Percentiles rank a stretch among this genome's conserved stretches.
Conservation (phyloP, 1,140 invertebrate species). For the Dreissena rostriformis region DNA sequence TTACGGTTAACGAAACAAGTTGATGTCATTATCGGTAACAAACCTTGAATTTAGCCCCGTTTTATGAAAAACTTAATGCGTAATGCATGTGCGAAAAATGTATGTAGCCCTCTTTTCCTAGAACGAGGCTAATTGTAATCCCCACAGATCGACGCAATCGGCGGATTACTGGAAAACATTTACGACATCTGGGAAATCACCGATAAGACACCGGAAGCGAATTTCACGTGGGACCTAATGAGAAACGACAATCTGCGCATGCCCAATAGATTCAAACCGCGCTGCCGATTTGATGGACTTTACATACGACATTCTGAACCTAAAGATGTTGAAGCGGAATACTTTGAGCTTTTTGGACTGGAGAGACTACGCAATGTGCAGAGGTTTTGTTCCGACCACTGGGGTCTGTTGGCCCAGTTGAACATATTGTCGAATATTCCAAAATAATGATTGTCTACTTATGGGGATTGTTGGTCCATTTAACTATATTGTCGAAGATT, state of each 20-base stretch:
- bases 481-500: no score
- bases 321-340: conserved; percentile 78
- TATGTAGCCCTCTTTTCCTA: no score
- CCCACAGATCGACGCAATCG: conserved; percentile 79
- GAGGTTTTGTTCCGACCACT: conserved; percentile 86
- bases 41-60: no score
- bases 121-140: no score
- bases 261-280: conserved; percentile 79
- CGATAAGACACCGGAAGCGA: conserved; percentile 83
- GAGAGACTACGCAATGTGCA: conserved; percentile 83
- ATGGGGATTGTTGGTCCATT: no score
- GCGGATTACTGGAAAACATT: conserved; percentile 81
- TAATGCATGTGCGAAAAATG: no score
- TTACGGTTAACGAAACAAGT: no score
- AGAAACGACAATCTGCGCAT: conserved; percentile 83
- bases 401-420: conserved; percentile 83
- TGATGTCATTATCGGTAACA: no score
- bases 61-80: no score
- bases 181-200: conserved; percentile 84
- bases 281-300: conserved; percentile 84
- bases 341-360: conserved; percentile 85
- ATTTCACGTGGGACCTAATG: conserved; percentile 85
- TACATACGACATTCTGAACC: conserved; percentile 80
- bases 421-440: conserved; percentile 66
- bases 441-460: not conserved